Base-by-base conservation (phyloP, 2,797 vertebrate genomes). In the Pangasius mekongensis region DNA sequence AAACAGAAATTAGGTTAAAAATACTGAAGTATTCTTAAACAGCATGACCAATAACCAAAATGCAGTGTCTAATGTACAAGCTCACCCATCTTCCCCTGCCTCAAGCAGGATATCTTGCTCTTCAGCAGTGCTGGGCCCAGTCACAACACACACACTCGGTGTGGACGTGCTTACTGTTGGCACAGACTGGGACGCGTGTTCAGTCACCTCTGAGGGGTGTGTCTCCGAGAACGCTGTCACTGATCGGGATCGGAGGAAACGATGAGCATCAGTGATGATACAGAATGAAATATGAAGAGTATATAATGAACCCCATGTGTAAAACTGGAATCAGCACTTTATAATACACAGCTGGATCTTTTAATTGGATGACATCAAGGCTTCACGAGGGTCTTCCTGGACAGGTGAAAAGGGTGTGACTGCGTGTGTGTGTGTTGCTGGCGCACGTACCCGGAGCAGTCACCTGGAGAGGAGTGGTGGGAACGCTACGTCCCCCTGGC, bases 121-220 rank as follows among this genome's bases (percentile, higher is more conserved):
- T 33, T 99, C 98, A 0, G 95, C 96, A 0, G 95, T 3, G 49
- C 96, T 87, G 10, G 96, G 92, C 76, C 96, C 96, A 4, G 95
- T 95, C 27, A 96, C 92, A 62, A 96, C 96, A 13, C 96, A 95
- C 71, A 97, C 95, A 89, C 94, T 94, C 1, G 97, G 96, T 0
- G 97, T 98, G 83, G 99, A 99, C 0, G 98, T 99, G 83, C 97
- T 98, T 83, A 99, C 98, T 96, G 96, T 98, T n/a, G 99, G 98
- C 89, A 99, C 98, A 0, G 98, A 99, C 95, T 99, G 99, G 27
- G 97, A 98, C 13, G 97, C 96, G 0, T 96, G 97, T 11, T 99
- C 98, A 0, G 95, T 95, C n/a, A 95, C 92, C 0, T 99, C 98
- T 0, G 97, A 96, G 2, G 96, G 90, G 22, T 95, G 92, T 0